Conservation (phyloP, 2,113 vertebrate genomes). For the Dicrurus megarhynchus region DNA sequence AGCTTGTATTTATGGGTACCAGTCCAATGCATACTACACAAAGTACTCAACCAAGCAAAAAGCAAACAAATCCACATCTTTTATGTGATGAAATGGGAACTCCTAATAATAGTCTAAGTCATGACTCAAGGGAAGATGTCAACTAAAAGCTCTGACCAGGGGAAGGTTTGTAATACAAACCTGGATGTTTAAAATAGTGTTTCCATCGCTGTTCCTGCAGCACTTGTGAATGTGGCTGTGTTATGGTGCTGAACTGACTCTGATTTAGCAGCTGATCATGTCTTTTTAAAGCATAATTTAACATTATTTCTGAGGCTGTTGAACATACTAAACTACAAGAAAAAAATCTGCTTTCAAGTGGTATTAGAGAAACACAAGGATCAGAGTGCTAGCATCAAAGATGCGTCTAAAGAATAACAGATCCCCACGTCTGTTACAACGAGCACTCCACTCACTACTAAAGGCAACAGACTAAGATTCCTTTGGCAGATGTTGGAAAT, state of each 20-base stretch:
- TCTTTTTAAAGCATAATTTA: constrained; percentile 34
- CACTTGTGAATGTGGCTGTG: background rate
- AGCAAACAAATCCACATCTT: constrained; percentile 8
- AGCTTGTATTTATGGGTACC: background rate
- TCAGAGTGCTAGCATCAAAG: constrained; percentile 43
- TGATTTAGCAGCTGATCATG: background rate
- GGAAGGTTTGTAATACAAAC: constrained; percentile 55
- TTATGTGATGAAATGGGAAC: constrained; percentile 19
- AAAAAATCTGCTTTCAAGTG: constrained; percentile 41
- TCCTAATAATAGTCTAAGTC: constrained; percentile 27
- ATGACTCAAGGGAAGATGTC: constrained; percentile 19
- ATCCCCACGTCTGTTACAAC: background rate
- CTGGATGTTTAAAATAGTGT: constrained; percentile 20
- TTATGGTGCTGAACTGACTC: background rate
- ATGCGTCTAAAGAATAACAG: constrained; percentile 37
- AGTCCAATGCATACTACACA: background rate
- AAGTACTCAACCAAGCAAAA: constrained; percentile 14
- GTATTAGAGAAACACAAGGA: constrained; percentile 30
- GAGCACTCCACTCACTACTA: background rate
- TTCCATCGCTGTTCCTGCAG: constrained; percentile 18
- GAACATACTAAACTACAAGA: constrained; percentile 41
- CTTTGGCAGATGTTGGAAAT: constrained; percentile 48
- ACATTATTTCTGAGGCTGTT: constrained; percentile 13
- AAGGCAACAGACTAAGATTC: constrained; percentile 22
- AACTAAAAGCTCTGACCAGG: constrained; percentile 41